Base-by-base conservation (phyloP, 2,888 invertebrate genomes). In the Eupithecia vulgata region DNA sequence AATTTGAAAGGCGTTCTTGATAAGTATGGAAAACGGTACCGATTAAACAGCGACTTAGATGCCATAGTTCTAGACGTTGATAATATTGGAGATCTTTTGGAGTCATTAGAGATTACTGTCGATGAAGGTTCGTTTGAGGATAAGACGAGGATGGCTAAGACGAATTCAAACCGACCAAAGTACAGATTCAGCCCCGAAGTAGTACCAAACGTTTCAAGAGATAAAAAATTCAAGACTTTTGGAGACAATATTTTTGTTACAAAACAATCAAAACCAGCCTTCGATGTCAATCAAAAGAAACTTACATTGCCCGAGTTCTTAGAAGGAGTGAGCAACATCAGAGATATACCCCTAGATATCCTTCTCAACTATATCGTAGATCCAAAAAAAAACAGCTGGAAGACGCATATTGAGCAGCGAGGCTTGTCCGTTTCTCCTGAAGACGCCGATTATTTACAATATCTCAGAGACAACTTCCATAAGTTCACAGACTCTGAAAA, bases 51-150 rank as follows among this genome's bases (percentile, higher is more conserved):
- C 15, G 78, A 88, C 25, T 69, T 87, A 68, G 87, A 88, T 52
- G 84, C 86, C 3, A 77, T 88, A 35, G 81, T 89, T n/a, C 70
- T 89, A 0, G 83, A 85, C 59, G 35, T 83, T 8, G 74, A 82
- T 0, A 77, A 85, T 48, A 73, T 83, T 62, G 79, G 81, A 12
- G 72, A 74, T 5, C 71, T 69, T 69, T n/a, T 74, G 48, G 30
- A 73, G 17, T 61, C 69, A 17, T 85, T 17, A 25, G 59, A 74
- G 7, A 15, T 48, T 42, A 48, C 25, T 6, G 48, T 61, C 10
- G 70, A 68, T 12, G 40, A 40, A 13, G 35, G 45, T n/a, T 25
- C 40, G 6, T 45, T 17, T 45, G 67, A 65, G 35, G 61, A 67
- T 12, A 25, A 45, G 7, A 68, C 68, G 12, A 62, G 62, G 13